Conservation (phyloP, 2,797 vertebrate species). For the Labeo calbasu region DNA sequence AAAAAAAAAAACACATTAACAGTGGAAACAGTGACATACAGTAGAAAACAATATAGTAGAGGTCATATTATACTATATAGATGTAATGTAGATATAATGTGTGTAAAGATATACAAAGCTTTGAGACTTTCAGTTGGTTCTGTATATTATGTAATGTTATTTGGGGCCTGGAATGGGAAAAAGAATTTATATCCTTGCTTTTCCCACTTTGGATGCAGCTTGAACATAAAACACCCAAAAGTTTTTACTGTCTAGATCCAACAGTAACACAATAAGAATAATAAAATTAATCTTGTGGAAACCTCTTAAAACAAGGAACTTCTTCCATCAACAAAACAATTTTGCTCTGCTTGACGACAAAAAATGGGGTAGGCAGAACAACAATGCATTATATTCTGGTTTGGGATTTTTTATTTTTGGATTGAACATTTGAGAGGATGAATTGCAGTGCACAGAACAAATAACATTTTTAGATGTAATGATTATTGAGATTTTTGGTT, state of each 20-base stretch:
- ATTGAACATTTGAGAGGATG: constrained; percentile 18
- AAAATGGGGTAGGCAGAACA: constrained; percentile 36
- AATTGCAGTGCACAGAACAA: neutral
- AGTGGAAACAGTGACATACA: constrained; percentile 49
- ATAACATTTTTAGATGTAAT: neutral
- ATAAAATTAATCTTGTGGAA: constrained; percentile 65
- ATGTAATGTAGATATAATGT: neutral
- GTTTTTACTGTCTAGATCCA: constrained; percentile 58
- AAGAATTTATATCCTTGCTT: constrained; percentile 50
- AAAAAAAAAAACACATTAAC: constrained; percentile 33
- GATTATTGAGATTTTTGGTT: neutral
- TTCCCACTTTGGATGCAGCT: constrained; percentile 45
- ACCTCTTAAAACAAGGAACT: constrained; percentile 58
- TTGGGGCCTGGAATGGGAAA: constrained; percentile 11
- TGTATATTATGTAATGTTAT: constrained; percentile 27
- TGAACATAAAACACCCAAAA: constrained; percentile 50
- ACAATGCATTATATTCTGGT: neutral
- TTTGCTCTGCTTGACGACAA: constrained; percentile 30
- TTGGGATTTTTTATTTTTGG: neutral
- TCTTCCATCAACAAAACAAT: constrained; percentile 50
- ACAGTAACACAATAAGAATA: constrained; percentile 59
- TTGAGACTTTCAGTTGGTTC: constrained; percentile 9
- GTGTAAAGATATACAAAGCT: neutral
- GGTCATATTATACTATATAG: neutral
- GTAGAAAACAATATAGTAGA: too few species aligned